Conservation (phyloP, 2,797 vertebrate species). For the Tinamus major region DNA sequence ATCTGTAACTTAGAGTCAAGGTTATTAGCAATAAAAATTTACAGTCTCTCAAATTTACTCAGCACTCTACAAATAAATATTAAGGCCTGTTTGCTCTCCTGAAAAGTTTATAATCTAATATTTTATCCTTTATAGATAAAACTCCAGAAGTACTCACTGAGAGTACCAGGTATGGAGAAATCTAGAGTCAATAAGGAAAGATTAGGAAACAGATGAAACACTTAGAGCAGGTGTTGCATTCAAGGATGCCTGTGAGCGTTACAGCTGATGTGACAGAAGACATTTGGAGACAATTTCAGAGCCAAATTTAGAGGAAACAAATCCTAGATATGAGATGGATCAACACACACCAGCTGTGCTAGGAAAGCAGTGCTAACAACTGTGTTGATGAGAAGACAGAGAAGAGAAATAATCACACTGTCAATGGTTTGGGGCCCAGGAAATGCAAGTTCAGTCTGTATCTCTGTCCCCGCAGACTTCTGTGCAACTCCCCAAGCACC, state of each 20-base stretch:
- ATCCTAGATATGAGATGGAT: background rate
- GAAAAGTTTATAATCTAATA: conserved; percentile 26
- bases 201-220: conserved; percentile 29
- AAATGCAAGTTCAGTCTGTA: background rate
- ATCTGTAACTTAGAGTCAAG: conserved; percentile 36
- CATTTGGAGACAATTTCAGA: conserved; percentile 12
- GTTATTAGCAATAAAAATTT: conserved; percentile 40
- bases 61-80: background rate
- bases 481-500: background rate
- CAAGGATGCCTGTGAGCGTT: background rate
- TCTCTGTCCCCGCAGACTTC: background rate
- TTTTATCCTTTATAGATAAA: conserved; percentile 17
- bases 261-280: background rate
- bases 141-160: background rate
- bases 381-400: background rate
- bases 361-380: background rate
- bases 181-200: background rate
- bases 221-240: conserved; percentile 8
- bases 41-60: background rate
- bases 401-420: background rate
- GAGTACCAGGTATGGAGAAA: background rate
- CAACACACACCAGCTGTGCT: background rate
- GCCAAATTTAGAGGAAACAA: background rate
- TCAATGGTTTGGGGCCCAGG: background rate
- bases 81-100: conserved; percentile 12